Evolutionary conservation across 2,797 vertebrate genomes (phyloP), one percentile per base, ranked within the genome.

Genomic region (Gallinago solitaria): DNA sequence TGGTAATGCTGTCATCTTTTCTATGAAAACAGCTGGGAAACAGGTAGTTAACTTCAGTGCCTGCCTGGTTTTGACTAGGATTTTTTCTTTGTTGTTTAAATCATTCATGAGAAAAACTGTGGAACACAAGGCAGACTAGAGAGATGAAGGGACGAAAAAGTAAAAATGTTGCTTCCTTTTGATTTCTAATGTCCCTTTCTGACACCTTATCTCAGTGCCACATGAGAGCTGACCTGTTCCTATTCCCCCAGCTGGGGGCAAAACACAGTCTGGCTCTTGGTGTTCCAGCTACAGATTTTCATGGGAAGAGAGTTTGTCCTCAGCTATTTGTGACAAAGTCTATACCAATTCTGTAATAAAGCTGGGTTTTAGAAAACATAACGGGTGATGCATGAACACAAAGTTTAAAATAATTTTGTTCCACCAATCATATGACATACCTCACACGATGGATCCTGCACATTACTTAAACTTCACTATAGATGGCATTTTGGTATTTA

Each of bases 331-430:
- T 74, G 25, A 17, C 15, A 64, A 73, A 63, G 14, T 27, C 10
- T 83, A 20, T 63, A 56, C 6, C 3, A 12, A 18, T 41, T 11
- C 21, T 61, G 12, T 30, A 77, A 82, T 45, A 82, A 82, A 48
- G 2, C 11, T 32, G 12, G 25, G 11, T 16, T 41, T 78, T 69
- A 78, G 67, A 57, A 69, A 79, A 3, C 11, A 3, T 41, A 6
- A 32, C 25, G n/a, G 68, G 14, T 35, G 9, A 57, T 25, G 25
- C 0, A 0, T n/a, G 35, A 6, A 27, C 6, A 37, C n/a, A 37
- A 57, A 69, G 57, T n/a, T 57, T 53, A 59, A 76, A 53, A 54
- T 25, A 47, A 19, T 13, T 30, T 61, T 71, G 2, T 61, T 67
- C 37, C 32, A 35, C 5, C 13, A 43, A 2, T 45, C 53, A 28